Evolutionary conservation across 2,797 vertebrate species (phyloP).

Genomic region (Halcyon chelicuti): DNA sequence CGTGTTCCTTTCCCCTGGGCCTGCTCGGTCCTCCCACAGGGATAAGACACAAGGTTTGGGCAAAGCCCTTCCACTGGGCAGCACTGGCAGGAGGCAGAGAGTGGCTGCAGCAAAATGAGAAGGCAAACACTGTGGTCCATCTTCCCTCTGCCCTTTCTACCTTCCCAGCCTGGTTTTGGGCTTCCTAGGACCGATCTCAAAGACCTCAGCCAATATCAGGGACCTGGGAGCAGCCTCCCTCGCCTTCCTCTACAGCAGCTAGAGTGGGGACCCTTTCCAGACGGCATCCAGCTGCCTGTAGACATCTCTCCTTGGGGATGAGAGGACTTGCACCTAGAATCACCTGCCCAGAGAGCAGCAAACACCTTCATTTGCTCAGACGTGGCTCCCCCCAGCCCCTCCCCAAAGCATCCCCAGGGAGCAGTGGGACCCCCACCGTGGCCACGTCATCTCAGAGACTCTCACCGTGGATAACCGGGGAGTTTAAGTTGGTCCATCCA

Average conservation of each 20-base stretch:
- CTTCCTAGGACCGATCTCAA: background rate
- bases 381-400: accelerated
- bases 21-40: background rate
- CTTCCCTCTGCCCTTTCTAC: background rate
- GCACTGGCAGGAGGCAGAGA: background rate
- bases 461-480: background rate
- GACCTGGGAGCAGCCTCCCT: background rate
- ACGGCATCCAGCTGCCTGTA: background rate
- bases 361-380: background rate
- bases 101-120: background rate
- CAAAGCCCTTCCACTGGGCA: background rate
- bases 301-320: background rate
- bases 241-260: background rate
- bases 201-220: background rate
- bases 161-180: background rate
- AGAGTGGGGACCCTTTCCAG: background rate
- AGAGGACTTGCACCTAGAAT: background rate
- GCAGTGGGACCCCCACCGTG: accelerated
- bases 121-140: accelerated
- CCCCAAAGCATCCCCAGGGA: background rate
- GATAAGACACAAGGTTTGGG: background rate
- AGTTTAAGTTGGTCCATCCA: background rate
- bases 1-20: background rate
- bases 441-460: accelerated
- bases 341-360: background rate